Evolutionary conservation across 2,113 vertebrate genomes (phyloP).

Genomic region (Pavo muticus): DNA sequence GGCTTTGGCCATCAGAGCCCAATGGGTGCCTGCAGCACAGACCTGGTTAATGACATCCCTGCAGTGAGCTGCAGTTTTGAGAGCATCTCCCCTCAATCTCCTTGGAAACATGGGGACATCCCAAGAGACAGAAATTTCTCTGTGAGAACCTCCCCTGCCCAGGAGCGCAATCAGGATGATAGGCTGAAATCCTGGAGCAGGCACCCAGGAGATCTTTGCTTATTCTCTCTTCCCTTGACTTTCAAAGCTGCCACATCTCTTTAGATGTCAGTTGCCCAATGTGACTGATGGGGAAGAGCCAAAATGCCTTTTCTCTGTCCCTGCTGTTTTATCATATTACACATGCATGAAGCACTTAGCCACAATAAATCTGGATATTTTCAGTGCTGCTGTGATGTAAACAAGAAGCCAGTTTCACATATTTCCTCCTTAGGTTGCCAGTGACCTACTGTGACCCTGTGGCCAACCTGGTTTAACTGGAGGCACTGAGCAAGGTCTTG

Average conservation of each 20-base stretch:
- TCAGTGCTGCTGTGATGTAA: background rate
- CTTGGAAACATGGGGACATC: background rate
- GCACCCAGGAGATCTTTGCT: background rate
- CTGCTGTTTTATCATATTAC: background rate
- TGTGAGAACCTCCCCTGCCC: background rate
- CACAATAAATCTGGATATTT: background rate
- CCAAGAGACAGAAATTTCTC: background rate
- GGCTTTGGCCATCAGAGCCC: background rate
- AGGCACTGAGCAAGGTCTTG: background rate
- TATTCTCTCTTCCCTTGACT: background rate
- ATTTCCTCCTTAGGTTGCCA: background rate
- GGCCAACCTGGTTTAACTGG: background rate
- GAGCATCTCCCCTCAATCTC: background rate
- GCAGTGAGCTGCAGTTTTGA: background rate
- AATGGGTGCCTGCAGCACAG: background rate
- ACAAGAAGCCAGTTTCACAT: background rate
- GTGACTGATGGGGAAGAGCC: background rate
- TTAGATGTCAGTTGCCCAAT: background rate
- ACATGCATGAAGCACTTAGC: background rate
- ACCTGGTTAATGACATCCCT: background rate
- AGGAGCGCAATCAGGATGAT: accelerated
- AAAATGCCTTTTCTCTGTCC: background rate
- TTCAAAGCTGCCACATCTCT: accelerated
- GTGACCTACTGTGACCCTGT: background rate
- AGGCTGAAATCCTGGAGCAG: background rate